phyloP scores from a whole-genome alignment of 2,888 invertebrate species.

The Drosophila nr. medialis region DNA sequence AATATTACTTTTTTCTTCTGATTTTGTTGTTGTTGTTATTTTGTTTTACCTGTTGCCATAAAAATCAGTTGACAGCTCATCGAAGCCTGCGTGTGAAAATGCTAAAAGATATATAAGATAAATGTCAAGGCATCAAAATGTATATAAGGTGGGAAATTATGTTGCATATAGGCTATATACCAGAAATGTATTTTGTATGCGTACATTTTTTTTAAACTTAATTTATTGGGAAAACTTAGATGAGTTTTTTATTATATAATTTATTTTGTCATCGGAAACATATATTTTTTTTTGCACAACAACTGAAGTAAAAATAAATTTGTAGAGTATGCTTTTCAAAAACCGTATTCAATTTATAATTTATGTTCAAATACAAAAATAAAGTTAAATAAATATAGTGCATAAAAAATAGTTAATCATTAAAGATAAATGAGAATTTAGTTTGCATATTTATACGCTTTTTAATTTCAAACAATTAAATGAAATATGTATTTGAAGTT shows the following conservation, averaged over 20 bases:
- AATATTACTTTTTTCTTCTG: neutral
- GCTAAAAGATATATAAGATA: neutral
- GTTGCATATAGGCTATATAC: neutral
- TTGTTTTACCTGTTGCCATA: constrained; percentile 41
- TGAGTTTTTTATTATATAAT: neutral
- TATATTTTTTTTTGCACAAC: neutral
- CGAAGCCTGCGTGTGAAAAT: constrained; percentile 38
- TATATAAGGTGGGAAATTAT: constrained; percentile 2
- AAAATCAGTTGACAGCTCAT: constrained; percentile 67
- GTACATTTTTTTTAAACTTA: neutral
- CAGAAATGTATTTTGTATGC: neutral
- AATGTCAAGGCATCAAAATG: neutral
- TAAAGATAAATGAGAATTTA: neutral
- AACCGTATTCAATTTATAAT: neutral
- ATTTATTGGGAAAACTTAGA: neutral
- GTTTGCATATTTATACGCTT: neutral
- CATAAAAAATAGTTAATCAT: neutral
- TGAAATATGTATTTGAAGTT: neutral
- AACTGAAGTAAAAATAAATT: neutral
- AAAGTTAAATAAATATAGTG: neutral
- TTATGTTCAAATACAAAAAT: neutral
- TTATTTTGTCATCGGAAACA: neutral
- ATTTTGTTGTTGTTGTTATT: neutral
- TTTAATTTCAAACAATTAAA: neutral
- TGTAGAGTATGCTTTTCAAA: neutral